These are phyloP conservation scores for Nylanderia fulva DNA, from an alignment of 1,140 invertebrate genomes.

Conservation along the genomic window DNA sequence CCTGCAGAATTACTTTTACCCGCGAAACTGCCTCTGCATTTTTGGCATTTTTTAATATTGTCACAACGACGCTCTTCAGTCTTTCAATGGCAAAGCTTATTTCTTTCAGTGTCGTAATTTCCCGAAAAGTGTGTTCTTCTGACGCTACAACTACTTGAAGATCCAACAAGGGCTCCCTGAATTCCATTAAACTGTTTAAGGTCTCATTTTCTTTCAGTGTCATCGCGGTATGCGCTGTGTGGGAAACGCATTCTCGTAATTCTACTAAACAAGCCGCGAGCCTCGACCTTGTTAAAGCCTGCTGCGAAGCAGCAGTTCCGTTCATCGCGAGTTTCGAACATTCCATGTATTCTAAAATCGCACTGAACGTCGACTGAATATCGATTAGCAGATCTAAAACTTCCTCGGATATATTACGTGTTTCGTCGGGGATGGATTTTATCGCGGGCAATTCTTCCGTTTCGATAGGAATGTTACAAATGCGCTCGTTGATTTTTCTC, in stretches of 20 bases:
- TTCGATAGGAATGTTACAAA: neutral
- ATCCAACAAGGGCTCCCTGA: conserved; percentile 77
- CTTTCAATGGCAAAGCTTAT: conserved; percentile 71
- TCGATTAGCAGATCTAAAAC: conserved; percentile 81
- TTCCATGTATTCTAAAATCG: conserved; percentile 76
- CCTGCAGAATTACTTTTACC: conserved; percentile 70
- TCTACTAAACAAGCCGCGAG: conserved; percentile 74
- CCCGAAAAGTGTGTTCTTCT: conserved; percentile 57
- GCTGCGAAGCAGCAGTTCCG: neutral
- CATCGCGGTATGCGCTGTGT: conserved; percentile 78
- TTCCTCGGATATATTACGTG: conserved; percentile 72
- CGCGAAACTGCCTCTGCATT: conserved; percentile 61
- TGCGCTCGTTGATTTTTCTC: conserved; percentile 12
- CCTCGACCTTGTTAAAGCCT: conserved; percentile 51
- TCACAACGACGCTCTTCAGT: conserved; percentile 74
- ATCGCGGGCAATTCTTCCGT: neutral
- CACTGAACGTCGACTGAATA: conserved; percentile 78
- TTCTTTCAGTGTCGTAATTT: conserved; percentile 73
- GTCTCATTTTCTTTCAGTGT: conserved; percentile 78
- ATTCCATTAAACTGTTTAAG: conserved; percentile 75
- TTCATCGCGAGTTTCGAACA: conserved; percentile 41
- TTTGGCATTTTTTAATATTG: conserved; percentile 61
- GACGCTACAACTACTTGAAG: conserved; percentile 73
- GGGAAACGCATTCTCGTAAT: conserved; percentile 78
- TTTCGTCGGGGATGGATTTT: conserved; percentile 53